These are phyloP conservation scores for Eurystomus gularis DNA, from an alignment of 2,113 vertebrate species.

Conservation along the genomic window DNA sequence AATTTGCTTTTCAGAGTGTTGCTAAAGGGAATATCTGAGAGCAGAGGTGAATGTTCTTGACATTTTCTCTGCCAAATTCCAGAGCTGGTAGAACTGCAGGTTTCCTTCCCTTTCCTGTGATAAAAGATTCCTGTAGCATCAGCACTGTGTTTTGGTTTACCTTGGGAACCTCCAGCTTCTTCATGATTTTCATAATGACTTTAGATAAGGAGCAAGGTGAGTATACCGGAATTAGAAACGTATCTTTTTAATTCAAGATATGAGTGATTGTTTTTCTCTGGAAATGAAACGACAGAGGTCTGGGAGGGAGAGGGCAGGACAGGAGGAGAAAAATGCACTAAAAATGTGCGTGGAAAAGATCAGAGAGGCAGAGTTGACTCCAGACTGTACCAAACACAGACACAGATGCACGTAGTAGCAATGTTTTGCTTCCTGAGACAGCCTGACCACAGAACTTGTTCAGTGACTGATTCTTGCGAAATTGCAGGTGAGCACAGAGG, in stretches of 20 bases:
- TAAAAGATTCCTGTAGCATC: not conserved
- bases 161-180: not conserved
- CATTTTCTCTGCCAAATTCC: not conserved
- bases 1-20: not conserved
- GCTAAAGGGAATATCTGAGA: not conserved
- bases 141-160: not conserved
- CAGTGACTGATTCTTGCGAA: not conserved
- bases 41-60: not conserved
- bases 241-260: not conserved
- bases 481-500: not conserved
- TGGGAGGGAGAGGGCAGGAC: not conserved
- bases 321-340: not conserved
- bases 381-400: not conserved
- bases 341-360: not conserved
- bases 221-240: not conserved
- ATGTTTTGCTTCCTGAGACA: slow-evolving; percentile 14
- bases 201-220: not conserved
- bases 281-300: not conserved
- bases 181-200: not conserved
- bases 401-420: not conserved
- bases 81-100: not conserved
- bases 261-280: not conserved
- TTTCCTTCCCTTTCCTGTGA: not conserved
- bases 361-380: not conserved
- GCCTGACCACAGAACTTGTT: not conserved